These are phyloP conservation scores for Zosterops japonicus DNA, from an alignment of 2,113 vertebrate genomes.

Conservation along the genomic window DNA sequence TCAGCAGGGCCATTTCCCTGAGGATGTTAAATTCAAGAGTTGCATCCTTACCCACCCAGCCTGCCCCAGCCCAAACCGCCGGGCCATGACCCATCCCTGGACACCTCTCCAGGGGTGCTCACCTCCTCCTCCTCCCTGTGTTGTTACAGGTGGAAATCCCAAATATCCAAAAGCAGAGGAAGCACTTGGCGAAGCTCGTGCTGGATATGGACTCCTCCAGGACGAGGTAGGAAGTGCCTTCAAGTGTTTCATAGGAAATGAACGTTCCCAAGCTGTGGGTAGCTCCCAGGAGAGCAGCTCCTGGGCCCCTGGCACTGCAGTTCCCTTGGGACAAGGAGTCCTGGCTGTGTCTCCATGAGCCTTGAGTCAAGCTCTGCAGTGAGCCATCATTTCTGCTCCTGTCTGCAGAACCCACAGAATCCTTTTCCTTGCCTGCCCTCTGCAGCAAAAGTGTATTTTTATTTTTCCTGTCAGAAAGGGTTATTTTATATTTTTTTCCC, in stretches of 20 bases:
- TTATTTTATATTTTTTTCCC: neutral
- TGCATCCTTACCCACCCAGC: fast-evolving
- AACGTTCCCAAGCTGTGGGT: fast-evolving
- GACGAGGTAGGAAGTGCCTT: conserved; percentile 78
- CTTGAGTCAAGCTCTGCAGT: neutral
- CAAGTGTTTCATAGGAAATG: neutral
- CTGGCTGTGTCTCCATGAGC: fast-evolving
- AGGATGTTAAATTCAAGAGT: neutral
- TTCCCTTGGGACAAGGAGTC: neutral
- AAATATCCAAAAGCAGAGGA: conserved; percentile 98
- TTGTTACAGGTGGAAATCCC: conserved; percentile 90
- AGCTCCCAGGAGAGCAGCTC: fast-evolving
- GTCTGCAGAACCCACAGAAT: neutral
- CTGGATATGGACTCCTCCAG: conserved; percentile 98
- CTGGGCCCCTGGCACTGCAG: fast-evolving
- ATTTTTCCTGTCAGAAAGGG: neutral
- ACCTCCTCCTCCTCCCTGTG: neutral
- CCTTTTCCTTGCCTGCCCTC: neutral
- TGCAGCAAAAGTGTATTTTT: neutral
- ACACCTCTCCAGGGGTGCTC: fast-evolving
- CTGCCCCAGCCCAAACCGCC: neutral
- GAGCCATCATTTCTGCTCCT: neutral
- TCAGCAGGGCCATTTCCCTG: neutral
- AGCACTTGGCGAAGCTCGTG: conserved; percentile 97
- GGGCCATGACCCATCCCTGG: fast-evolving